Evolutionary conservation across 2,797 vertebrate genomes (phyloP), one percentile per base, ranked within the genome.

Genomic region (Trichosurus vulpecula): DNA sequence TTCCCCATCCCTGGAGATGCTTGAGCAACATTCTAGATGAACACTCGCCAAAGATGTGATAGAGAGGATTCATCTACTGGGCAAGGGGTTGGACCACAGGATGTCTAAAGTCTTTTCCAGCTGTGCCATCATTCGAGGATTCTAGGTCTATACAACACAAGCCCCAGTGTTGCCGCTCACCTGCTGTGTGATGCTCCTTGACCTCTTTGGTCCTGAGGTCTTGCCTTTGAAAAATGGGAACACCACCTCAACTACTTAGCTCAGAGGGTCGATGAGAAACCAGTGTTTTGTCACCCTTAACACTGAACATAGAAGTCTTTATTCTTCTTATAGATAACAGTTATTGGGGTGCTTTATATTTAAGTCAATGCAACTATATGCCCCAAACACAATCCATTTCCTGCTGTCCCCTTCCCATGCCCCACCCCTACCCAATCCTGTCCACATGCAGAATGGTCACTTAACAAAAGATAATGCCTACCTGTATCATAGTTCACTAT

Each of bases 401-500:
- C 53, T 93, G 19, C 41, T 94, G 47, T 54, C 53, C 47, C 94
- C 51, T 52, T 92, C 2, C 0, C 87, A 54, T 90, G 92, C 93
- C 58, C 54, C 89, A 81, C 5, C 5, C 14, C 30, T 81, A 16
- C 54, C 52, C 91, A 53, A 31, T 30, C 9, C 31, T 93, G 90
- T 92, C 92, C 90, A 92, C 35, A n/a, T 4, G 30, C 93, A 93
- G 92, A 92, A 95, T 47, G 87, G 29, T 90, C 10, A 90, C 89
- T 95, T 41, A 52, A 92, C 12, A 51, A n/a, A 22, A 47, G 55
- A 81, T 74, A 91, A 89, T 41, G 47, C 98, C 97, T 96, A 99
- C 99, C 99, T 97, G 99, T 99, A 95, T 99, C 98, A 3, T 99
- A 99, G 97, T 98, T 98, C 93, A 99, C 98, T 4, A 98, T 53